Conservation (phyloP, 2,797 vertebrate species). For the Echiichthys vipera region DNA sequence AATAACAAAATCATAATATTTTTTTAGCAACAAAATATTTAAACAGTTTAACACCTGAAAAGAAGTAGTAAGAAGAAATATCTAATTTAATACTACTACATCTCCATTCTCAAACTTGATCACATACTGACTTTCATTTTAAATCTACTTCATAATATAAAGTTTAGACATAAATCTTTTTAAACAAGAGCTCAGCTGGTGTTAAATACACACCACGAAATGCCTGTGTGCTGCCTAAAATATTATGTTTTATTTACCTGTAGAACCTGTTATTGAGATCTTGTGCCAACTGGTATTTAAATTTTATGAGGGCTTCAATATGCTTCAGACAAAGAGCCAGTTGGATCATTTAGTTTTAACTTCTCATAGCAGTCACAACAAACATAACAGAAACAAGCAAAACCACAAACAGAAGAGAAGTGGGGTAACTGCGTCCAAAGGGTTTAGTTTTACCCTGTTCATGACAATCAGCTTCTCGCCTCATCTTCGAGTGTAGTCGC, state of each 20-base stretch:
- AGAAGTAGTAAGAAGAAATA: no score
- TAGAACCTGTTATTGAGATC: background rate
- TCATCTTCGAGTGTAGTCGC: background rate
- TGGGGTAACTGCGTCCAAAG: background rate
- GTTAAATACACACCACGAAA: background rate
- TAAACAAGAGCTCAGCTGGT: background rate
- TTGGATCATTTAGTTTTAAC: background rate
- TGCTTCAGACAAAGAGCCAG: background rate
- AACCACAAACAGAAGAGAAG: background rate
- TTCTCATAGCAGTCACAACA: background rate
- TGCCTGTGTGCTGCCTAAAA: background rate
- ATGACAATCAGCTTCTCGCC: background rate
- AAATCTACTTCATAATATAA: no score
- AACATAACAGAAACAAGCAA: background rate
- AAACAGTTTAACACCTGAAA: no score
- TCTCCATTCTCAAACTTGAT: no score
- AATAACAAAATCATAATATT: no score
- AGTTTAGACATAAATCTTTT: no score
- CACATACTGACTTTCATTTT: no score
- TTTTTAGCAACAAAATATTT: no score
- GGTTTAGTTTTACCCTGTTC: background rate
- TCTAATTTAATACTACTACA: no score
- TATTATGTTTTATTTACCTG: background rate
- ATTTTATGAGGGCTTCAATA: background rate
- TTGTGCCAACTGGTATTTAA: background rate